phyloP scores from a whole-genome alignment of 2,888 invertebrate species.

The Volucella inflata region DNA sequence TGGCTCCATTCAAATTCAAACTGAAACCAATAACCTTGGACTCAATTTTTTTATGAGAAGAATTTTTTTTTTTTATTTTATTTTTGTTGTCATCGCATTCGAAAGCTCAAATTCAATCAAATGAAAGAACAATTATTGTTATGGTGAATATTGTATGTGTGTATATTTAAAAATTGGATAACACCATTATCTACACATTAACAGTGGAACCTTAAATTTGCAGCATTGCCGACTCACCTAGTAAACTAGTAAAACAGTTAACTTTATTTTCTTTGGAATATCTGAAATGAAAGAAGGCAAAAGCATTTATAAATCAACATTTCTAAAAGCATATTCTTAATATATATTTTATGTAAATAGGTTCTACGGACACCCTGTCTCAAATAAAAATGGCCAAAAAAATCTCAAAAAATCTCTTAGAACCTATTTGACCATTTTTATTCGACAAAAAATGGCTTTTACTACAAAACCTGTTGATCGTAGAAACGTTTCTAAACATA shows the following conservation, averaged over 20 bases:
- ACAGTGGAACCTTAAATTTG: not conserved
- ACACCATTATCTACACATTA: not conserved
- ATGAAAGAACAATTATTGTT: too few relatives aligned
- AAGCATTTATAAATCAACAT: not conserved
- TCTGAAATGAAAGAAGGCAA: constrained; percentile 31
- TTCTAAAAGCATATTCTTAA: not conserved
- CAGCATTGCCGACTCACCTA: constrained; percentile 45
- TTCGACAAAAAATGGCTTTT: too few relatives aligned
- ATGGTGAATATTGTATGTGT: too few relatives aligned
- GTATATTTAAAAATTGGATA: not conserved
- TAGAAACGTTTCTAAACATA: too few relatives aligned
- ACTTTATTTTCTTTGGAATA: constrained; percentile 31
- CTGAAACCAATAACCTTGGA: constrained; percentile 43
- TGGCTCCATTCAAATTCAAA: constrained; percentile 13
- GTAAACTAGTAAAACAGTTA: constrained; percentile 42
- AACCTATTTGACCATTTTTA: too few relatives aligned
- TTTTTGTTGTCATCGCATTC: constrained; percentile 2
- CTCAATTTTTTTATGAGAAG: constrained; percentile 21
- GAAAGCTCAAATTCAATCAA: constrained; percentile 2
- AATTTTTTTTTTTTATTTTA: constrained; percentile 21
- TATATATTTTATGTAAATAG: too few relatives aligned
- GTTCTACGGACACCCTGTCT: too few relatives aligned
- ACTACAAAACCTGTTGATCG: too few relatives aligned
- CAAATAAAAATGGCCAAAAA: too few relatives aligned
- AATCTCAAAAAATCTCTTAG: too few relatives aligned